Evolutionary conservation across 2,888 invertebrate genomes (phyloP), one percentile per base, ranked within the genome.

Genomic region (Matsumyia berberina): DNA sequence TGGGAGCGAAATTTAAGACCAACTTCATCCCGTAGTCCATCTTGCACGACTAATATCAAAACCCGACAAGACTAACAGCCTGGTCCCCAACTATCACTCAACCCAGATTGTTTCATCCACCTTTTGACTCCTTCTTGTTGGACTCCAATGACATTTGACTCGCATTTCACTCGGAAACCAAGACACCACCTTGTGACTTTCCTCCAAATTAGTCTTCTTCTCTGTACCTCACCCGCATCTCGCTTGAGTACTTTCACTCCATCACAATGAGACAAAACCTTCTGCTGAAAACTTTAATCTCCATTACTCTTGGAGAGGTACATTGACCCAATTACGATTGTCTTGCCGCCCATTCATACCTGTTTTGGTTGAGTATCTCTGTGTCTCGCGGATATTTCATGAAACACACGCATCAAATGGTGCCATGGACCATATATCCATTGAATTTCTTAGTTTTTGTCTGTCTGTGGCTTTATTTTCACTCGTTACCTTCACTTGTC

Each of bases 271-370:
- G 11, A 57, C 35, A 39, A 55, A 17, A 35, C 24, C 15, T 37
- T 42, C 51, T 8, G 31, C 42, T 39, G 49, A 67, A 60, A 53
- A 51, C 67, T 53, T 76, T 60, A 60, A 69, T 77, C 58, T 29
- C 35, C 35, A 51, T 60, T 51, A 17, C 76, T 9, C n/a, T 35
- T 49, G 15, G 35, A 17, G 42, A 70, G 53, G 78, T 78, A 78
- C 70, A 70, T 70, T 78, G 70, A 64, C 78, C 70, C 31, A 78
- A 57, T 64, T 78, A 55, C 33, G 15, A 46, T 37, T 46, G 55
- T 51, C 57, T 57, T 76, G 76, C 31, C 24, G 37, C 3, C 44
- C 19, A 67, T 67, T 67, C 31, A 67, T 19, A 35, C n/a, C 15
- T 57, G 12, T 37, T 29, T 53, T 24, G 42, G 69, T 8, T 69